Base-by-base conservation (phyloP, 2,113 vertebrate species). In the Podarcis raffonei region DNA sequence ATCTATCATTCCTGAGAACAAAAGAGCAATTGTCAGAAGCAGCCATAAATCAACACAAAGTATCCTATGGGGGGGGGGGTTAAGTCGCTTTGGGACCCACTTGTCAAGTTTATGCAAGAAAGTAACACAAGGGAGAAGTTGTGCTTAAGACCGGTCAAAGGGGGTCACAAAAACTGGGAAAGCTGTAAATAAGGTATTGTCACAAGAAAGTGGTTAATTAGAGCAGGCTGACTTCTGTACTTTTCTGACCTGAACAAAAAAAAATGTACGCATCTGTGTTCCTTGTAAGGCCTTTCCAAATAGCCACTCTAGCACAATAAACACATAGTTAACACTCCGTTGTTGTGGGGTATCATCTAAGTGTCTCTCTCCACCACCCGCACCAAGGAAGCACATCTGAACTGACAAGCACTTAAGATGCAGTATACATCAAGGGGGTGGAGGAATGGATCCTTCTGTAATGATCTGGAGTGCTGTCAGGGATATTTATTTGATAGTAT, bases 1-100 rank as follows among this genome's bases (percentile, higher is more conserved):
- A 95, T 98, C 98, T 92, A 97, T 93, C 92, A 98, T 94, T n/a
- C 97, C 98, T 98, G 12, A 86, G 32, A 96, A 96, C 66, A 94
- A 93, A 91, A 95, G 77, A 90, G 89, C 85, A 87, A 78, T 11
- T 77, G 92, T 91, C 25, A 92, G 42, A 65, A 42, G 1, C 48
- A 79, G 78, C 30, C 84, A 75, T 84, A 89, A 89, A 32, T 69
- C 53, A 86, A 12, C 32, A 80, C 48, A 86, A 11, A 2, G 74
- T 77, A 72, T 80, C 80, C 18, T 5, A 6, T 1, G 3, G 39
- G 4, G 35, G 35, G 35, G 35, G 35, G 37, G 4, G 4, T 39
- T 13, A 87, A 15, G 39, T 1, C n/a, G 72, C 87, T 87, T 86
- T 94, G 42, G 90, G 84, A 65, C 32, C 32, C 37, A 3, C 59